Evolutionary conservation across 1,140 invertebrate species (phyloP), one percentile per base, ranked within the genome.

Genomic region (Theocolax elegans): DNA sequence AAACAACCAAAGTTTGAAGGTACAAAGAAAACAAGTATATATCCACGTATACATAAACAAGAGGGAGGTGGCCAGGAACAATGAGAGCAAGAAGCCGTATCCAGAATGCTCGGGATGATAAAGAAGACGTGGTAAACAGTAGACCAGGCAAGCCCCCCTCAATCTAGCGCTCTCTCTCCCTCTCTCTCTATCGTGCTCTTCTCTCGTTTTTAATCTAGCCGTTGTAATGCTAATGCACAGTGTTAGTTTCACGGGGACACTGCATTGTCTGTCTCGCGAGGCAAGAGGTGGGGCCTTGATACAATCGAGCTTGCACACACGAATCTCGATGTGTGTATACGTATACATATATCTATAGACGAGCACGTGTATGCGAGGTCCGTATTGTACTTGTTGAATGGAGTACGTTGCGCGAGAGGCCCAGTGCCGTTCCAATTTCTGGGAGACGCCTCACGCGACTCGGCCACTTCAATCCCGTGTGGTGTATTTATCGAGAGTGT

Each of bases 211-310:
- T 83, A 83, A 83, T 83, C 82, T 81, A 81, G 74, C 75, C 71
- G 79, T 83, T 83, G 81, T 83, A 65, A 83, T 83, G 81, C 75
- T 83, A 83, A 83, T 82, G 79, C 77, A 74, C 79, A 78, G 80
- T 81, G 80, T 83, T 83, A 82, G 80, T 82, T 83, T 83, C 79
- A 80, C 74, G 77, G 72, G 71, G 74, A 81, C 76, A 81, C 79
- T 80, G 77, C 79, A 80, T 81, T 76, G 76, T 73, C n/a, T 44
- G 3, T 13, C 31, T 25, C 29, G 21, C 53, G n/a, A n/a, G n/a
- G n/a, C n/a, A n/a, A n/a, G n/a, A n/a, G n/a, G n/a, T n/a, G n/a
- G n/a, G n/a, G n/a, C n/a, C n/a, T n/a, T n/a, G n/a, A n/a, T n/a
- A n/a, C n/a, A n/a, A n/a, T n/a, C n/a, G n/a, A n/a, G n/a, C n/a